Evolutionary conservation across 2,888 invertebrate genomes (phyloP).

Genomic region (Hetaerina titia): DNA sequence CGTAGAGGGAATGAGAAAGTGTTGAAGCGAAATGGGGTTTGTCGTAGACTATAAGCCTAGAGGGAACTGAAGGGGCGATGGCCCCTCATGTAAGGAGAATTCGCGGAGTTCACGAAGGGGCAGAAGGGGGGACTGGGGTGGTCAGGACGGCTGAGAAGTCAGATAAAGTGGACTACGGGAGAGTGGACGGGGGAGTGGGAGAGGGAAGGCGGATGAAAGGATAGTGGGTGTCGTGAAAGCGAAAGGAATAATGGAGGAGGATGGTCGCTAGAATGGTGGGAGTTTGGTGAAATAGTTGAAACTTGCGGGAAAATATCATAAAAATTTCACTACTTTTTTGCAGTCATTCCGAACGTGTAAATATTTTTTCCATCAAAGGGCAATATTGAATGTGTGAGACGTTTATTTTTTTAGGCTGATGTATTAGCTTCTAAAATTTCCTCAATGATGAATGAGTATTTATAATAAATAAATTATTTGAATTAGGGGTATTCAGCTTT

Average conservation of each 20-base stretch:
- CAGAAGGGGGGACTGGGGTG: background rate
- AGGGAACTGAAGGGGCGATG: background rate
- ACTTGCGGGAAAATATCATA: too few relatives aligned
- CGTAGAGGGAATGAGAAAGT: too few relatives aligned
- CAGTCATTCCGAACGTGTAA: background rate
- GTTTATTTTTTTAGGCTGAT: too few relatives aligned
- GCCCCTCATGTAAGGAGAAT: too few relatives aligned
- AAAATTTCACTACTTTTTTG: too few relatives aligned
- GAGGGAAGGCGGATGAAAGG: background rate
- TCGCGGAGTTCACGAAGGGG: too few relatives aligned
- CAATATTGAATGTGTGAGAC: background rate
- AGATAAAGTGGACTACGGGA: background rate
- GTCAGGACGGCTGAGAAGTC: background rate
- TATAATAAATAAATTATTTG: too few relatives aligned
- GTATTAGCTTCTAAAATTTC: too few relatives aligned
- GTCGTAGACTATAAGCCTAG: background rate
- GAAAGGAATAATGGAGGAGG: background rate
- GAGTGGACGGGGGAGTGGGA: background rate
- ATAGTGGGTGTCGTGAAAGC: background rate
- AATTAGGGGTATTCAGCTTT: too few relatives aligned
- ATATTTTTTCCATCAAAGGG: background rate
- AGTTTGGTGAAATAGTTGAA: constrained; percentile 12
- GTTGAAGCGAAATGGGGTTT: background rate
- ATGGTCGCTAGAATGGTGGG: background rate
- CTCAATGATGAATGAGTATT: too few relatives aligned